Evolutionary conservation across 2,113 vertebrate genomes (phyloP).

Genomic region (Heliornis fulica): DNA sequence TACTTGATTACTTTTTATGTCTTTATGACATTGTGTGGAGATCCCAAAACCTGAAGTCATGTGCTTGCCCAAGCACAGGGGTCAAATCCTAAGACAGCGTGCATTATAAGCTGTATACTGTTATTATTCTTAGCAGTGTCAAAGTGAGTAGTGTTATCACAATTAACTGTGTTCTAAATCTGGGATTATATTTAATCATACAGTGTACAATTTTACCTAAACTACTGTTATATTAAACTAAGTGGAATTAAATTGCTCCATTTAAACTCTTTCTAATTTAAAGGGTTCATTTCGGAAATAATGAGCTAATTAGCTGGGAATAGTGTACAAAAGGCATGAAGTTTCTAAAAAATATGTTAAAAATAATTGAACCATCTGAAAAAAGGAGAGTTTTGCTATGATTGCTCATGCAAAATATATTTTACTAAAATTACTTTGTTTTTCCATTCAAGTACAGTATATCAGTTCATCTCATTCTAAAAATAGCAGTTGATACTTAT

Average conservation of each 20-base stretch:
- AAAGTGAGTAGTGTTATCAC: background rate
- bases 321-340: background rate
- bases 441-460: no score
- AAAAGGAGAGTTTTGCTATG: background rate
- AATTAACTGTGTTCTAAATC: background rate
- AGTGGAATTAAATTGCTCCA: background rate
- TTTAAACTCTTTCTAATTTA: background rate
- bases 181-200: background rate
- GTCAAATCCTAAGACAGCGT: background rate
- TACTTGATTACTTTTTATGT: background rate
- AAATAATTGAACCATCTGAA: background rate
- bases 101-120: background rate
- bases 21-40: accelerated
- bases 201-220: background rate
- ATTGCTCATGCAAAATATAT: background rate
- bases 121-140: background rate
- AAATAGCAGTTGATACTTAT: background rate
- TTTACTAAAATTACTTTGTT: background rate
- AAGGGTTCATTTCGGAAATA: background rate
- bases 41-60: background rate
- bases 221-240: background rate
- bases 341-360: background rate
- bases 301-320: background rate
- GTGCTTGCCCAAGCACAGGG: background rate
- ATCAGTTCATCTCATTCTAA: background rate